Evolutionary conservation across 1,140 invertebrate genomes (phyloP), one percentile per base, ranked within the genome.

Genomic region (Eumaeus atala): DNA sequence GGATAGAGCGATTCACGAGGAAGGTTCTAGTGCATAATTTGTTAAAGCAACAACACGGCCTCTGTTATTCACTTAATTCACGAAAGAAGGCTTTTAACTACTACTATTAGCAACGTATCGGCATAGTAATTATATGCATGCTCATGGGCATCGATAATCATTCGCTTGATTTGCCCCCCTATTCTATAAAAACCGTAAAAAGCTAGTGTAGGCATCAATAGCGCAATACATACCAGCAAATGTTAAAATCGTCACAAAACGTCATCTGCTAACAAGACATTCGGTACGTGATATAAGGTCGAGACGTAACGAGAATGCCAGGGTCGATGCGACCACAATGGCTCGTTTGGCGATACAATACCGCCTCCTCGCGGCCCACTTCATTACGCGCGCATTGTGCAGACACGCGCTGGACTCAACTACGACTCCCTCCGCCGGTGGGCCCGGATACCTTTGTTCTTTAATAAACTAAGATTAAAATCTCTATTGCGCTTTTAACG

Each of bases 301-400:
- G 62, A 52, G 51, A 56, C 64, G 61, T 77, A 75, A 81, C 72
- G 73, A 81, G 74, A 54, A 48, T 70, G 66, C 61, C 63, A 54
- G 62, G 76, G 67, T 71, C 67, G 67, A n/a, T n/a, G n/a, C 52
- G 72, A 54, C 49, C 58, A 83, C 79, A 85, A 83, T 80, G 72
- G 67, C 74, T 81, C 77, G 76, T 83, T 80, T 83, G 76, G 70
- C 40, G 18, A 57, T 65, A 81, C 76, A 85, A 83, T 80, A 69
- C 79, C 76, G 79, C 81, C 75, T 76, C 77, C 77, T 76, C 72
- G 70, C 70, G 68, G 66, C 74, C 76, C 75, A 84, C 79, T 83
- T 85, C 82, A 85, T 85, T 85, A 85, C 82, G 79, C 81, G 72
- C 57, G 68, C 72, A 83, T 85, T 83, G 82, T 85, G 58, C 66